A percentile compares a stretch with the other conserved stretches of the same genome.
Evolutionary conservation across 64 coral and sea anemone species (phyloP).

Genomic region (Montipora sp.): DNA sequence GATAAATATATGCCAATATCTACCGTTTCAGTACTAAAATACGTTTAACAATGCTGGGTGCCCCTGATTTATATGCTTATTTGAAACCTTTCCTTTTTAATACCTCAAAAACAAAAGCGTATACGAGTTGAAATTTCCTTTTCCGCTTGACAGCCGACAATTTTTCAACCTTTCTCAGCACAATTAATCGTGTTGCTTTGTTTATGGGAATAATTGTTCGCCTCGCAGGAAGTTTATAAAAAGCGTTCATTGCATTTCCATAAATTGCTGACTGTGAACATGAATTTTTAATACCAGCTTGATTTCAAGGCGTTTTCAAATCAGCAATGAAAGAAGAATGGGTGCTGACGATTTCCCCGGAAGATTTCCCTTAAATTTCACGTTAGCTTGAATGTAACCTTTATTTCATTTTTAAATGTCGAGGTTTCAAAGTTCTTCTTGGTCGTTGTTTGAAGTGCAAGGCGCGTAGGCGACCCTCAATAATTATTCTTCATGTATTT

Average conservation of each 20-base stretch:
- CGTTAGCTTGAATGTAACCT: too few relatives aligned
- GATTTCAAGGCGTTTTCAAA: constrained; percentile 25
- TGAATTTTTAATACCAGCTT: constrained; percentile 22
- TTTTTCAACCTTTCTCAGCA: not conserved
- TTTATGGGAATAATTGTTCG: constrained; percentile 2
- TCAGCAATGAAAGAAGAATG: constrained; percentile 7
- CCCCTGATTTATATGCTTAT: not conserved
- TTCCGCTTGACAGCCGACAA: not conserved
- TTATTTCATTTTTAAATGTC: too few relatives aligned
- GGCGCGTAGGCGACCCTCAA: not conserved
- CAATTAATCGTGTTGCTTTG: not conserved
- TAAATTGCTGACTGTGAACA: constrained; percentile 29
- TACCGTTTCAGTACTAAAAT: too few relatives aligned
- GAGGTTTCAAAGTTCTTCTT: too few relatives aligned
- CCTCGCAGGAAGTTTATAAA: not conserved
- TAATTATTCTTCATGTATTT: not conserved
- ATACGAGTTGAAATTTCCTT: not conserved
- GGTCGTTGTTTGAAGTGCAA: too few relatives aligned
- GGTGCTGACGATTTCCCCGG: not conserved
- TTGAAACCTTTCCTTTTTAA: not conserved
- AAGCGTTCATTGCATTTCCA: not conserved
- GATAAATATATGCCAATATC: too few relatives aligned
- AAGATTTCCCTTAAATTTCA: too few relatives aligned
- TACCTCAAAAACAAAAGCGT: not conserved
- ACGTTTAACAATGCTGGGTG: too few relatives aligned